These are phyloP conservation scores for Arothron firmamentum DNA, from an alignment of 2,113 vertebrate genomes.

Conservation along the genomic window DNA sequence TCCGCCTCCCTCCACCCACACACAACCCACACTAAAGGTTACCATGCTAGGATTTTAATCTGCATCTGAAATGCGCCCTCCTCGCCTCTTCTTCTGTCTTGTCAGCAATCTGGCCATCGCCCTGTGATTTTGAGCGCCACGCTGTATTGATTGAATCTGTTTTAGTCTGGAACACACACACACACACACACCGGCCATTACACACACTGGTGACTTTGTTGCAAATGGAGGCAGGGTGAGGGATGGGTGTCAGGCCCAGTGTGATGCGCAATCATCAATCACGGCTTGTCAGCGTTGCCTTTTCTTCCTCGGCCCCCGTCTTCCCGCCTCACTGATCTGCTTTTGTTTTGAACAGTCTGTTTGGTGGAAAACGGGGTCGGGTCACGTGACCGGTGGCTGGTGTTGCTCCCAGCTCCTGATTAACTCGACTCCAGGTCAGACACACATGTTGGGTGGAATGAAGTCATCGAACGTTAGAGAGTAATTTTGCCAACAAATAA, in stretches of 20 bases:
- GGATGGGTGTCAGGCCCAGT: constrained; percentile 81
- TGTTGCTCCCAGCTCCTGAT: constrained; percentile 85
- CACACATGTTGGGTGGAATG: too few species aligned
- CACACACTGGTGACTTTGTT: constrained; percentile 63
- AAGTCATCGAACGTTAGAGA: too few species aligned
- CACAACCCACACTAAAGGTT: constrained; percentile 56
- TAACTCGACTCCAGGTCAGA: constrained; percentile 68
- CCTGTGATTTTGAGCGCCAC: constrained; percentile 50
- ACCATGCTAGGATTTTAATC: constrained; percentile 63
- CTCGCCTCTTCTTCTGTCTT: constrained; percentile 84
- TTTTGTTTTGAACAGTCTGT: constrained; percentile 81
- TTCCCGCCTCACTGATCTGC: constrained; percentile 79
- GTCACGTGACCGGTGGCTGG: constrained; percentile 75
- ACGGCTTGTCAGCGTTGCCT: constrained; percentile 80
- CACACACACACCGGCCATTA: constrained; percentile 30
- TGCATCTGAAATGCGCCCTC: constrained; percentile 70
- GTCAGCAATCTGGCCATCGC: constrained; percentile 84
- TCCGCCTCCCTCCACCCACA: neutral
- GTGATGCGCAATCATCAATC: constrained; percentile 89
- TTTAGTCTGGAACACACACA: constrained; percentile 49
- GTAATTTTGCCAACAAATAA: neutral
- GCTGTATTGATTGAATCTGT: constrained; percentile 70
- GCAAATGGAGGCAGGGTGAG: constrained; percentile 61
- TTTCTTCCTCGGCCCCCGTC: constrained; percentile 14
- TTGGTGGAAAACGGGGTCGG: constrained; percentile 70